These are phyloP conservation scores for Psammodynastes pulverulentus DNA, from an alignment of 2,113 vertebrate genomes.

Conservation along the genomic window DNA sequence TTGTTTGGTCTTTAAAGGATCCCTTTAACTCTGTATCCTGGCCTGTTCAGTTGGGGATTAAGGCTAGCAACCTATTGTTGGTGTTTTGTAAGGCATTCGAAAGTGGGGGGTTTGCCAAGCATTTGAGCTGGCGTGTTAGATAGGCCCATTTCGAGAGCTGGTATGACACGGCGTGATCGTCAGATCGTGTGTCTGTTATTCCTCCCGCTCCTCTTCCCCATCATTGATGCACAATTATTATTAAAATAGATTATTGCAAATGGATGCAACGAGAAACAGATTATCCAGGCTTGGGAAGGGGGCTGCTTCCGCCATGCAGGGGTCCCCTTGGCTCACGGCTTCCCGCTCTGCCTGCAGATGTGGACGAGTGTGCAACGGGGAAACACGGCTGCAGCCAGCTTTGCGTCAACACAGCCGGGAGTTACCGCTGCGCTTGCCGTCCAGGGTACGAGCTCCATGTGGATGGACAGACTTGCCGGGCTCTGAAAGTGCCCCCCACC, in stretches of 20 bases:
- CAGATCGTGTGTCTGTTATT: not conserved
- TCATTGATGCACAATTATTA: not conserved
- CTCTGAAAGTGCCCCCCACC: not conserved
- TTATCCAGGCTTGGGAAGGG: not conserved
- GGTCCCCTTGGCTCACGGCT: not conserved
- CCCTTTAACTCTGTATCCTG: not conserved
- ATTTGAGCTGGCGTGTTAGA: not conserved
- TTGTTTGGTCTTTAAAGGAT: not conserved
- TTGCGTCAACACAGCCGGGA: conserved; percentile 81
- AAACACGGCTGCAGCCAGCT: conserved; percentile 70
- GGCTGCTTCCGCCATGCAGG: not conserved
- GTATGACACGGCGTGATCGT: fast-evolving
- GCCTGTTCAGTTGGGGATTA: not conserved
- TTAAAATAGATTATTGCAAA: not conserved
- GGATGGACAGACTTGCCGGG: conserved; percentile 65
- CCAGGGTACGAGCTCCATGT: conserved; percentile 71
- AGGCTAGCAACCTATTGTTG: not conserved
- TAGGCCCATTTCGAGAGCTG: not conserved
- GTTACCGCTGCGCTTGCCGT: conserved; percentile 77
- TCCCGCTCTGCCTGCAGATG: conserved; percentile 67
- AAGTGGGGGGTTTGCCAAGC: not conserved
- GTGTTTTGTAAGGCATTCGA: not conserved
- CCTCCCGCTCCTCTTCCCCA: not conserved
- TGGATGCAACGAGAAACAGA: not conserved
- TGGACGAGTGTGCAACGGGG: conserved; percentile 78